Conservation (phyloP, 2,113 vertebrate species). For the Halcyon malimbica region DNA sequence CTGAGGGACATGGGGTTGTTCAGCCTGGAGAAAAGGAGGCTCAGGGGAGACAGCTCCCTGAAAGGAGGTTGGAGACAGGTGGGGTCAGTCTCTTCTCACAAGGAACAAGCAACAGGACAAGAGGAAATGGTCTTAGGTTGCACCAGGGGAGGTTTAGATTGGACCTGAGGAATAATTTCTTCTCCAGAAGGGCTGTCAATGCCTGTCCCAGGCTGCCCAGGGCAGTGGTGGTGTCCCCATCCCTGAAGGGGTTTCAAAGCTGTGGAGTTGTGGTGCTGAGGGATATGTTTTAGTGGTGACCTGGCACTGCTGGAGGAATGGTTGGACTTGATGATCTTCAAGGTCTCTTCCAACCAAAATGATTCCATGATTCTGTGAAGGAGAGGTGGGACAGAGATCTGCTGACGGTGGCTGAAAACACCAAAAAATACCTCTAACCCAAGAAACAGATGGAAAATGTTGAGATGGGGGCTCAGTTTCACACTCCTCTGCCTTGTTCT, state of each 20-base stretch:
- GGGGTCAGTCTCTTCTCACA: neutral
- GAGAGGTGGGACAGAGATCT: neutral
- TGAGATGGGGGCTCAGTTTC: too few species aligned
- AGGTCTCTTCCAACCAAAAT: neutral
- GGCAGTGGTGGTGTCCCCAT: neutral
- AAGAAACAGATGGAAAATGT: neutral
- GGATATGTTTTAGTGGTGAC: neutral
- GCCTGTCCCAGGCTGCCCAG: neutral
- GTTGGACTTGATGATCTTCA: neutral
- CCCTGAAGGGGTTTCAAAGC: neutral
- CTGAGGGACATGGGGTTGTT: neutral
- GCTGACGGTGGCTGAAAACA: neutral
- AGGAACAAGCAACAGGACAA: neutral
- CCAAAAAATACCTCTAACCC: accelerated
- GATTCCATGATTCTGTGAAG: neutral
- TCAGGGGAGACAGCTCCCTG: neutral
- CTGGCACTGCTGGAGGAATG: neutral
- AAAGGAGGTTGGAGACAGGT: neutral
- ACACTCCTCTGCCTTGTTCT: accelerated
- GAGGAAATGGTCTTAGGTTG: neutral
- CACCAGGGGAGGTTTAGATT: neutral
- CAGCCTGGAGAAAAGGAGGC: neutral
- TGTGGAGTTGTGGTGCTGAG: neutral
- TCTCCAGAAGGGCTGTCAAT: neutral
- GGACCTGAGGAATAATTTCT: neutral